Base-by-base conservation (phyloP, 1,140 invertebrate genomes). In the Camponotus vicinus region DNA sequence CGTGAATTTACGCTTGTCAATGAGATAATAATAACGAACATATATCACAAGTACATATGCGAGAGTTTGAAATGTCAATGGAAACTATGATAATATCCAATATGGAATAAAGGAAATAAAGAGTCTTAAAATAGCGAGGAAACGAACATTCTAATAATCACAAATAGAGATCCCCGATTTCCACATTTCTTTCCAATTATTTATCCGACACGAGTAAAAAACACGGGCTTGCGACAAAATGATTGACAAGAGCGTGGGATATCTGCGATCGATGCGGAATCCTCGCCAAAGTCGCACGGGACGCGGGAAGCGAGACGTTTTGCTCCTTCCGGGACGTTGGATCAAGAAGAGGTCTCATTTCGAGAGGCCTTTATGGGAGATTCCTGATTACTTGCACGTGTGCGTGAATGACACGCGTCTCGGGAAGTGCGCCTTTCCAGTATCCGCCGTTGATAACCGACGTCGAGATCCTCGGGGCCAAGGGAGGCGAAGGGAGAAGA, bases 1-100 rank as follows among this genome's bases (percentile, higher is more conserved):
- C 88, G 86, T 93, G 92, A 93, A 93, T 93, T 27, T 91, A 92
- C 70, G 49, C 45, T 18, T n/a, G 69, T 45, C 49, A 69, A 45
- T 57, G 76, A 71, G 37, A 15, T n/a, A 21, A 21, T 21, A 21
- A 21, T 21, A 52, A 15, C 42, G 37, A 40, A 27, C 11, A 49
- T 6, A 42, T 64, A 27, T 55, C 21, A 13, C 7, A 40, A 45
- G 9, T 21, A 42, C n/a, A 77, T 40, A 37, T 52, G 13, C n/a
- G 4, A 8, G 27, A 3, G 18, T 21, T 83, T 45, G 0, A 57
- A 57, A 57, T 70, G 40, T 78, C 13, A 34, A 70, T 59, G 55
- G n/a, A 49, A 78, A 42, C 21, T n/a, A 21, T 13, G 13, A 57
- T 27, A 37, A 15, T 70, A n/a, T 42, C 32, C 21, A 42, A 37